phyloP scores from a whole-genome alignment of 2,797 vertebrate species.

The Channa striata region DNA sequence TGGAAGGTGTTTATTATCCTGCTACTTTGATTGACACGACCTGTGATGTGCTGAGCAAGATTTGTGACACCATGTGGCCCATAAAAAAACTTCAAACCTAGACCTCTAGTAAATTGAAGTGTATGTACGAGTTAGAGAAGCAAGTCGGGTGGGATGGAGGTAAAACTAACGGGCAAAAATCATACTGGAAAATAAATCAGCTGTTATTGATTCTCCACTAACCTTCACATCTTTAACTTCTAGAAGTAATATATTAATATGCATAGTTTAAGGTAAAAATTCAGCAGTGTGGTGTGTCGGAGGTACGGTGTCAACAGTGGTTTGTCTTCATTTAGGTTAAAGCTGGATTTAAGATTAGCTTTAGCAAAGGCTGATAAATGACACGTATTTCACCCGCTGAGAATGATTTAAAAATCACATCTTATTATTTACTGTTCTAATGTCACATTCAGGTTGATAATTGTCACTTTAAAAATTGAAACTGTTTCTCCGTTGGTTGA shows the following conservation, averaged over 20 bases:
- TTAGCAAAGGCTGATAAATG: background rate
- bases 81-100: background rate
- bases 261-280: background rate
- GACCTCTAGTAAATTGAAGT: background rate
- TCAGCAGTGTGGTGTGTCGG: background rate
- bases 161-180: too few relatives aligned
- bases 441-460: too few relatives aligned
- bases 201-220: background rate
- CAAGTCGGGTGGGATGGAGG: background rate
- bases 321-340: background rate
- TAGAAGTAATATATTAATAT: background rate
- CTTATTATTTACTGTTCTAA: background rate
- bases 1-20: background rate
- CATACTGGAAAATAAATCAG: background rate
- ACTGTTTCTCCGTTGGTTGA: background rate
- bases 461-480: too few relatives aligned
- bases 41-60: background rate
- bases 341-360: background rate
- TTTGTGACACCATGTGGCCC: background rate
- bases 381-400: background rate
- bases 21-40: background rate
- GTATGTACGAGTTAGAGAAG: constrained; percentile 19
- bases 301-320: background rate
- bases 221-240: background rate
- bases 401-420: background rate